These are phyloP conservation scores for Aphelenchoides avenae DNA, from an alignment of 1,140 invertebrate genomes.

Conservation along the genomic window DNA sequence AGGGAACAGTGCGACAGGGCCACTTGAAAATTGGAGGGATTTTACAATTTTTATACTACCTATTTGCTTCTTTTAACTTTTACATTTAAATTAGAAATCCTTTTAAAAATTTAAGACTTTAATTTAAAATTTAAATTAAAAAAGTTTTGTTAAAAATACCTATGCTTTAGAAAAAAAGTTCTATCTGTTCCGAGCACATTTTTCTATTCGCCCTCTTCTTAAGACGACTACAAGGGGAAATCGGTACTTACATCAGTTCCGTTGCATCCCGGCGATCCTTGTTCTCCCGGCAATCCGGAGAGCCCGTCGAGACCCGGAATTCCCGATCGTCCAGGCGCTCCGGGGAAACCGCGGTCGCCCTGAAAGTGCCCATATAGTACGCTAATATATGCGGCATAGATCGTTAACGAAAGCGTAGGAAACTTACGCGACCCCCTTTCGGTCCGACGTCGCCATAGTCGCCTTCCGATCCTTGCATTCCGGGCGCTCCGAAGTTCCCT, in stretches of 20 bases:
- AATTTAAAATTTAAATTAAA: constrained; percentile 9
- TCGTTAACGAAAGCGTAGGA: constrained; percentile 13
- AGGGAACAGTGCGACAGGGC: too few species aligned
- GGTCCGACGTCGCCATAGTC: constrained; percentile 52
- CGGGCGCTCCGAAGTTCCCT: constrained; percentile 48
- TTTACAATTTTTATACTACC: neutral
- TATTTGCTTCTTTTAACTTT: constrained; percentile 10
- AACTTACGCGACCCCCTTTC: constrained; percentile 47
- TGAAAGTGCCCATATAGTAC: too few species aligned
- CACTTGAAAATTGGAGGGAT: neutral
- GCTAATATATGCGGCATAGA: constrained; percentile 10
- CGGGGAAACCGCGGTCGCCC: constrained; percentile 49
- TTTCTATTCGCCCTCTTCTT: too few species aligned
- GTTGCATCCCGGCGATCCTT: constrained; percentile 57
- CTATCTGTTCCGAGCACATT: constrained; percentile 55
- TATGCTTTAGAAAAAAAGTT: constrained; percentile 31
- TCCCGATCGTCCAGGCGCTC: constrained; percentile 45
- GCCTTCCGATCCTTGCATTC: constrained; percentile 49
- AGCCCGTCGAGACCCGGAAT: constrained; percentile 53
- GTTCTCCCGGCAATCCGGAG: constrained; percentile 54
- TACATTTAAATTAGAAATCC: constrained; percentile 3
- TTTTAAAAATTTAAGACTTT: constrained; percentile 11
- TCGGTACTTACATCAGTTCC: constrained; percentile 59
- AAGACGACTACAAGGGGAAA: too few species aligned
- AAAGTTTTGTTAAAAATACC: neutral